Conservation (phyloP, 2,888 invertebrate genomes). For the Abscondita cerata region DNA sequence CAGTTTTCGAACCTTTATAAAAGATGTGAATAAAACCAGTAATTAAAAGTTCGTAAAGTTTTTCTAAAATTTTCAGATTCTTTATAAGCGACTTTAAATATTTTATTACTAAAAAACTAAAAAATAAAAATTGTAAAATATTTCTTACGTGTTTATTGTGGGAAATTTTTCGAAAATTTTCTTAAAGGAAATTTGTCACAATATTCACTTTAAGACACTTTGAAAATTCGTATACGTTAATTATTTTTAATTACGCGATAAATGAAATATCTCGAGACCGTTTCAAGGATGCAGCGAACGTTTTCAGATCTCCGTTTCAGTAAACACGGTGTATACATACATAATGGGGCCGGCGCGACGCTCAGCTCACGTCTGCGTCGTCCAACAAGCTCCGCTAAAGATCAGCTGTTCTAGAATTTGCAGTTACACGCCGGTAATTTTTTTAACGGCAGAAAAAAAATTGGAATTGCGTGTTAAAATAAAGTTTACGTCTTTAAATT, state of each 20-base stretch:
- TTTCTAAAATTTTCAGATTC: too few relatives aligned
- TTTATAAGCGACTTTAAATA: too few relatives aligned
- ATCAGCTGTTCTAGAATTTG: constrained; percentile 47
- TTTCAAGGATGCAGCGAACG: constrained; percentile 28
- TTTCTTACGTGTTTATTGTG: too few relatives aligned
- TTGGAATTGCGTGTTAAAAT: too few relatives aligned
- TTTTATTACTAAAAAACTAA: too few relatives aligned
- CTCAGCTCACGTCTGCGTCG: constrained; percentile 50
- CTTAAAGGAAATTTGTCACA: too few relatives aligned
- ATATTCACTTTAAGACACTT: constrained; percentile 24
- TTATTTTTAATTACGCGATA: constrained; percentile 20
- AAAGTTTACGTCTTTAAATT: too few relatives aligned
- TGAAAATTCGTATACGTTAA: constrained; percentile 26
- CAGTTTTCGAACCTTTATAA: neutral
- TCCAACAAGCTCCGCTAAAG: constrained; percentile 47
- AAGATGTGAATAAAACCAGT: neutral
- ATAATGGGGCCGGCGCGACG: constrained; percentile 46
- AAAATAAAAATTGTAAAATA: too few relatives aligned
- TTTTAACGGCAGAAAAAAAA: too few relatives aligned
- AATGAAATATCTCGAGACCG: constrained; percentile 17
- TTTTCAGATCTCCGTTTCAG: constrained; percentile 37
- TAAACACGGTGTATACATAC: constrained; percentile 37
- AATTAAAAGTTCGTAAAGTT: too few relatives aligned
- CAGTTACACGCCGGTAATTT: constrained; percentile 13
- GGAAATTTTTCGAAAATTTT: too few relatives aligned